Base-by-base conservation (phyloP, 2,113 vertebrate genomes). In the Phyllopteryx taeniolatus region DNA sequence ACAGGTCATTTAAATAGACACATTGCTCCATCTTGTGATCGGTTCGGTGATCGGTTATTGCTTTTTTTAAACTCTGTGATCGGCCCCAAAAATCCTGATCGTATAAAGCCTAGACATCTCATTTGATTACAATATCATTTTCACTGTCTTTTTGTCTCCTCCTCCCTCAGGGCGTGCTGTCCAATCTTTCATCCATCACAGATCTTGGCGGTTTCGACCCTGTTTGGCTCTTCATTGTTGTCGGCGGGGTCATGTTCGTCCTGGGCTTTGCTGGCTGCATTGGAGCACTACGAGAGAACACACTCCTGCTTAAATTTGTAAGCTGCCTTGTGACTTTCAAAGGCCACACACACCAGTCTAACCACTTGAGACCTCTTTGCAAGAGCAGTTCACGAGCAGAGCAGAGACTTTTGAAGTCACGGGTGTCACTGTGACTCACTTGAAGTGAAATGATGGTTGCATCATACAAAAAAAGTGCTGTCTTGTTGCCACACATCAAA, bases 141-240 rank as follows among this genome's bases (percentile, higher is more conserved):
- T 65, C 68, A 75, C 53, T 46, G 7, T 57, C 43, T 70, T 78
- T 68, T 61, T 70, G 60, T 53, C 73, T 33, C 13, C 76, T 71
- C 42, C 31, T 86, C 77, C 73, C 47, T 31, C 85, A 97, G 96
- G 96, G 95, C 0, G 95, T 96, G 47, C 93, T 97, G 85, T 94
- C 95, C 82, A 97, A 97, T 85, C 92, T 96, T 81, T 95, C 95
- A 0, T 94, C 94, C 44, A 95, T 97, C 91, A 96, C 96, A 13
- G 95, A 97, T 80, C 91, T 97, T 12, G 94, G 95, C 5, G 96
- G 95, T 61, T 95, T 97, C 2, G 96, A 96, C 86, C 96, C 96
- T 0, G 95, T 97, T 60, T 97, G 96, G 96, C 93, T 97, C 74
- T 97, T 97, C 73, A 94, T 97, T 6, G 95, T 97, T 42, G 94